A percentile compares a stretch with the other conserved stretches of the same genome.
Conservation (phyloP, 2,888 invertebrate genomes). For the Carcina quercana region DNA sequence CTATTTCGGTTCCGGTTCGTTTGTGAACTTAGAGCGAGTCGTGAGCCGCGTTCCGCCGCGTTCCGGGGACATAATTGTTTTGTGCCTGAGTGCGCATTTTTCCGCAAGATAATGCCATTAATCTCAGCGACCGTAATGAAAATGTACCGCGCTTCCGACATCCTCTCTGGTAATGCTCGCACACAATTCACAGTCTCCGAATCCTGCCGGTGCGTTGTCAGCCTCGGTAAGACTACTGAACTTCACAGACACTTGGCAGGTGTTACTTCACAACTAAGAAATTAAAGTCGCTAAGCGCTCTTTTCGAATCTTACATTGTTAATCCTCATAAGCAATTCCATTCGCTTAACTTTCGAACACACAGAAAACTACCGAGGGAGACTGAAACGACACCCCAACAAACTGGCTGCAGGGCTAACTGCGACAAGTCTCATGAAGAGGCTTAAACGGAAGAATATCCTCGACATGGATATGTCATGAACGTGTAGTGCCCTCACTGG, state of each 20-base stretch:
- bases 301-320: too few relatives aligned
- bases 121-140: constrained; percentile 53
- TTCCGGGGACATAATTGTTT: constrained; percentile 48
- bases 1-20: constrained; percentile 42
- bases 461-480: too few relatives aligned
- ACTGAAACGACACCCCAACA: too few relatives aligned
- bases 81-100: constrained; percentile 48
- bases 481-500: too few relatives aligned
- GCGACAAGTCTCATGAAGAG: too few relatives aligned
- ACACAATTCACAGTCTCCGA: constrained; percentile 35
- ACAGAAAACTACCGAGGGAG: too few relatives aligned
- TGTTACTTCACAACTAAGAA: constrained; percentile 31
- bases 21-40: constrained; percentile 25
- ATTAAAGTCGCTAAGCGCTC: constrained; percentile 31
- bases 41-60: constrained; percentile 18
- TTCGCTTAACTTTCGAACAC: too few relatives aligned
- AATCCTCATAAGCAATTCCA: too few relatives aligned
- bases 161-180: constrained; percentile 29
- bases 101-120: constrained; percentile 59
- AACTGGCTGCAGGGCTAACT: too few relatives aligned
- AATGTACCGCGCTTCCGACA: constrained; percentile 40
- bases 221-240: constrained; percentile 14
- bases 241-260: constrained; percentile 19
- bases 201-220: constrained; percentile 30
- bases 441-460: too few relatives aligned